Conservation (phyloP, 2,888 invertebrate species). For the Pyrrhosoma nymphula region DNA sequence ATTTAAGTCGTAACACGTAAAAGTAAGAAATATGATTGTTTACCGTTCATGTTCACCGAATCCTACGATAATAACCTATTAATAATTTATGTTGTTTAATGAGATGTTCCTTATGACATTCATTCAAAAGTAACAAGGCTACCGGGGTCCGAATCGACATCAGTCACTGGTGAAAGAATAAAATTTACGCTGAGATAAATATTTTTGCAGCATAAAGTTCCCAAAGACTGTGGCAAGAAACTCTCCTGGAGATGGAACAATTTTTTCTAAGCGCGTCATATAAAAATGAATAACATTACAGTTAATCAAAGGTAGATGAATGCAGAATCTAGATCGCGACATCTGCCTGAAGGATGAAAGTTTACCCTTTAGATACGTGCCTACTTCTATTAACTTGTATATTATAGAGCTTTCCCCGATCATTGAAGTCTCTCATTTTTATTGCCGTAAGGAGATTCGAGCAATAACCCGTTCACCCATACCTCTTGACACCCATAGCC, state of each 20-base stretch:
- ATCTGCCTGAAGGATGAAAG: background rate
- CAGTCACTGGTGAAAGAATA: background rate
- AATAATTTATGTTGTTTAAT: too few relatives aligned
- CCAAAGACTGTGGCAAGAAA: background rate
- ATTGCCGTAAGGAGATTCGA: background rate
- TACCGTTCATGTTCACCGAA: too few relatives aligned
- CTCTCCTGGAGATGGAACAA: too few relatives aligned
- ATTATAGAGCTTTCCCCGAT: background rate
- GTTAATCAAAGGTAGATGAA: background rate
- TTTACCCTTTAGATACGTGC: background rate
- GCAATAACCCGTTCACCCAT: background rate
- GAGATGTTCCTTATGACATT: too few relatives aligned
- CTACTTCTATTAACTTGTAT: background rate
- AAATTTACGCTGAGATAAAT: background rate
- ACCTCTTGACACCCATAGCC: constrained; percentile 3
- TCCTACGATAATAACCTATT: too few relatives aligned
- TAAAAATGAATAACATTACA: background rate
- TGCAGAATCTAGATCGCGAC: background rate
- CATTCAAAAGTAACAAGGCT: background rate
- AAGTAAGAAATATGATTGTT: too few relatives aligned
- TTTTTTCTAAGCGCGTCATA: background rate
- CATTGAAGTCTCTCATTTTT: background rate
- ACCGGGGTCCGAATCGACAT: background rate
- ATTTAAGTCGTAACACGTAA: too few relatives aligned
- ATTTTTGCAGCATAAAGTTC: background rate